Evolutionary conservation across 2,797 vertebrate species (phyloP).

Genomic region (Phataginus tricuspis): DNA sequence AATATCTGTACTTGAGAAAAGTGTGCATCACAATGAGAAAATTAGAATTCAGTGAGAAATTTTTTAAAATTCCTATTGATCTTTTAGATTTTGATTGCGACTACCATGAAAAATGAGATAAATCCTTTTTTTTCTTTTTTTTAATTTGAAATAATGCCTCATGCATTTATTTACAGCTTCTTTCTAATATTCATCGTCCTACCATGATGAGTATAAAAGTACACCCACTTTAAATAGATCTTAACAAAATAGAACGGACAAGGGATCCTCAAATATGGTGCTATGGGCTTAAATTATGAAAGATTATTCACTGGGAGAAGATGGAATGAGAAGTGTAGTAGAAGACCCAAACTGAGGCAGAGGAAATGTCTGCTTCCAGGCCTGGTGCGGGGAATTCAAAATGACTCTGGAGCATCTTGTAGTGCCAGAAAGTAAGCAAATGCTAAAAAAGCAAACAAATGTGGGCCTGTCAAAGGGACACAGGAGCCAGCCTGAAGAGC

Average conservation of each 20-base stretch:
- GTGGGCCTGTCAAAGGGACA: neutral
- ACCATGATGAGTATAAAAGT: neutral
- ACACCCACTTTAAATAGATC: neutral
- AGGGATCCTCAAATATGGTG: neutral
- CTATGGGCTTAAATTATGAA: neutral
- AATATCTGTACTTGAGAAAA: neutral
- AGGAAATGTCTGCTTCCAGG: neutral
- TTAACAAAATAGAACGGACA: neutral
- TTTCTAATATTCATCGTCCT: neutral
- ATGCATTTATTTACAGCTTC: neutral
- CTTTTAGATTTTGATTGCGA: constrained; percentile 13
- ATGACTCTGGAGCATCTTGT: neutral
- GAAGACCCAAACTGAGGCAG: neutral
- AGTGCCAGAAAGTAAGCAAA: neutral
- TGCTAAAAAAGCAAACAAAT: neutral
- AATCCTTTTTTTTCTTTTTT: neutral
- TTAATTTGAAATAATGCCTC: neutral
- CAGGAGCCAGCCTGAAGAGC: neutral
- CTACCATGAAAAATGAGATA: neutral
- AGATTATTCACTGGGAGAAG: neutral
- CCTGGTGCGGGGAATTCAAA: neutral
- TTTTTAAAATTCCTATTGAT: too few species aligned
- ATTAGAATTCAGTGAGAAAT: neutral
- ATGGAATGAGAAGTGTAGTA: neutral
- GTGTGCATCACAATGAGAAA: neutral